Evolutionary conservation across 2,797 vertebrate species (phyloP).

Genomic region (Chrysocyon brachyurus): DNA sequence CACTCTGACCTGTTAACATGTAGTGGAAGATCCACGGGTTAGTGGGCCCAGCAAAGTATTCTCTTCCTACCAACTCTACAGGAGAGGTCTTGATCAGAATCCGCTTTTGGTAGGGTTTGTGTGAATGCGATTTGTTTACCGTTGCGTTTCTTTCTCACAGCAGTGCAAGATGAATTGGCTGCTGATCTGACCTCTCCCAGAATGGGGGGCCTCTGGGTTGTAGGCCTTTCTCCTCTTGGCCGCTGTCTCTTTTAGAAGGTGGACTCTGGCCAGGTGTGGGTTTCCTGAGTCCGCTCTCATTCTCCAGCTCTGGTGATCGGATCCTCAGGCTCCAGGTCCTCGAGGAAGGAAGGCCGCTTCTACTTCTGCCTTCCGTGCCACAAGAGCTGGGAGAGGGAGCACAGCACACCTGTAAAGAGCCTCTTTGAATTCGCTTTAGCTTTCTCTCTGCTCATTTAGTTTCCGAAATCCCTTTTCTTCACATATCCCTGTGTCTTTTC

Average conservation of each 20-base stretch:
- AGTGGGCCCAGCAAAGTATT: neutral
- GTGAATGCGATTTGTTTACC: neutral
- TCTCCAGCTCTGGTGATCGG: neutral
- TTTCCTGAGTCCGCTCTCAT: neutral
- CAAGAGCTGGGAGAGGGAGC: neutral
- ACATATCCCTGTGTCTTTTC: neutral
- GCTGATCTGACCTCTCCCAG: neutral
- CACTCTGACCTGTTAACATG: neutral
- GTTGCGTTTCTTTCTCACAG: neutral
- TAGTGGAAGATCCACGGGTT: neutral
- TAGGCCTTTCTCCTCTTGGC: neutral
- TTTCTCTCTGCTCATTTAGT: neutral
- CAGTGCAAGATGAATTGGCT: neutral
- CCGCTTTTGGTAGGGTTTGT: neutral
- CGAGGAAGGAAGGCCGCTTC: neutral
- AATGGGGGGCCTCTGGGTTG: neutral
- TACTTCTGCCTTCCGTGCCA: fast-evolving
- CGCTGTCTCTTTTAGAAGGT: neutral
- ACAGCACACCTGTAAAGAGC: neutral
- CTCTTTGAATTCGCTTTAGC: neutral
- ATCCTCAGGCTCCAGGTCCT: neutral
- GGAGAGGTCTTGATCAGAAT: neutral
- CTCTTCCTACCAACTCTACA: neutral
- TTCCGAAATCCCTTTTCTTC: neutral
- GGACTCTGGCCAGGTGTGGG: neutral